Conservation (phyloP, 2,888 invertebrate genomes). For the Bimastos eiseni region DNA sequence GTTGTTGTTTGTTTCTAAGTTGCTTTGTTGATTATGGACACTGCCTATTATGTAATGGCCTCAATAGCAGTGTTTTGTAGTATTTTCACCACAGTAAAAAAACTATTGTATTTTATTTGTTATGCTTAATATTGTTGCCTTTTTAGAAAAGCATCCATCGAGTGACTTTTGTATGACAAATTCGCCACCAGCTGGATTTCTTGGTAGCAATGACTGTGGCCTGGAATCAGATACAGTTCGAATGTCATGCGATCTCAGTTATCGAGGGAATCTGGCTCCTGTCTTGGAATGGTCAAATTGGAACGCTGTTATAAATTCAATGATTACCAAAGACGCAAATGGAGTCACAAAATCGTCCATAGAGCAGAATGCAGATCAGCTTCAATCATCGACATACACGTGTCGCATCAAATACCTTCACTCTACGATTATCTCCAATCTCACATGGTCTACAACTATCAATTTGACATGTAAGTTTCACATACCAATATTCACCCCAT, state of each 20-base stretch:
- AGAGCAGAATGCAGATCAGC: not conserved
- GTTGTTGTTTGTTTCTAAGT: too few relatives aligned
- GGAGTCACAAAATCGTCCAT: not conserved
- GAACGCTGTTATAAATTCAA: not conserved
- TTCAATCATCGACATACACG: not conserved
- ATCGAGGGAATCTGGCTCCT: not conserved
- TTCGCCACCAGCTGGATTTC: not conserved
- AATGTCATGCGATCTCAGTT: conserved; percentile 13
- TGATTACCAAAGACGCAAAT: not conserved
- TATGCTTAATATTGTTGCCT: too few relatives aligned
- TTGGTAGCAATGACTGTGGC: conserved; percentile 2
- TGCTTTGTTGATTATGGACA: not conserved
- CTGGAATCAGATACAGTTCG: not conserved
- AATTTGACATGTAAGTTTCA: not conserved
- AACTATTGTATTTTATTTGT: too few relatives aligned
- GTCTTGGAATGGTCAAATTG: not conserved
- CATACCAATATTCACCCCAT: not conserved
- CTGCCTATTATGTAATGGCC: not conserved
- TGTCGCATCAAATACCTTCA: not conserved
- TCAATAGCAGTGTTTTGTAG: not conserved
- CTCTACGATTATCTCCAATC: not conserved
- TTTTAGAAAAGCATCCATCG: not conserved
- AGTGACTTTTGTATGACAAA: not conserved
- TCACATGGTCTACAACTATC: not conserved
- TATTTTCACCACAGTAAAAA: too few relatives aligned